Base-by-base conservation (phyloP, 2,113 vertebrate genomes). In the Osmerus eperlanus region DNA sequence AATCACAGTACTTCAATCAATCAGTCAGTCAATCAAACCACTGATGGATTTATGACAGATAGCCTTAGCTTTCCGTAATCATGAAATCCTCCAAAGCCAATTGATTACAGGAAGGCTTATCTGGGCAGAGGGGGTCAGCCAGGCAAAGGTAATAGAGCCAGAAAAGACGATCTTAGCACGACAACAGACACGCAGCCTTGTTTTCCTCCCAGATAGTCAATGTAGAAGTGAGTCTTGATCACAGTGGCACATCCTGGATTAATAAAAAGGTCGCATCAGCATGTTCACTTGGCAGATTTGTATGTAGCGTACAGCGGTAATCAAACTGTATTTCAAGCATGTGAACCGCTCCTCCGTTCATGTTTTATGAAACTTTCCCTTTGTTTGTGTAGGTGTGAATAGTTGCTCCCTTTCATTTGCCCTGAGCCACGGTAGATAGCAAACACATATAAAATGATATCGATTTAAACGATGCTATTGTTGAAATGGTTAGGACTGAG, bases 1-100 rank as follows among this genome's bases (percentile, higher is more conserved):
- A 88, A 91, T 92, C 85, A 91, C 51, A 74, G 72, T 25, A 4
- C 25, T 32, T 59, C 29, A 64, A 74, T 15, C 25, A 2, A 11
- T 60, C 21, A 47, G 41, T 47, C 41, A 67, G 70, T 69, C 73
- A 80, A 78, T 84, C 73, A 83, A 72, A 69, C 32, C 68, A 12
- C 47, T 71, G 84, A 82, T 75, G 74, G 72, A 81, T 82, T 82
- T 77, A 81, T 62, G 29, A 29, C 23, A 12, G 74, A 64, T 72
- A 69, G 75, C 51, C 25, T 23, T 25, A 52, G 55, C 67, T n/a
- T 13, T 64, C 65, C 8, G 71, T 77, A 72, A 64, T 67, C 58
- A 61, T 70, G 28, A 59, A 78, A 56, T 4, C 28, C 53, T 1
- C 9, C 0, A 11, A 58, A 21, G 60, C 81, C 76, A 67, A 74